These are phyloP conservation scores for Idaea dimidiata DNA, from an alignment of 2,888 invertebrate species.

Conservation along the genomic window DNA sequence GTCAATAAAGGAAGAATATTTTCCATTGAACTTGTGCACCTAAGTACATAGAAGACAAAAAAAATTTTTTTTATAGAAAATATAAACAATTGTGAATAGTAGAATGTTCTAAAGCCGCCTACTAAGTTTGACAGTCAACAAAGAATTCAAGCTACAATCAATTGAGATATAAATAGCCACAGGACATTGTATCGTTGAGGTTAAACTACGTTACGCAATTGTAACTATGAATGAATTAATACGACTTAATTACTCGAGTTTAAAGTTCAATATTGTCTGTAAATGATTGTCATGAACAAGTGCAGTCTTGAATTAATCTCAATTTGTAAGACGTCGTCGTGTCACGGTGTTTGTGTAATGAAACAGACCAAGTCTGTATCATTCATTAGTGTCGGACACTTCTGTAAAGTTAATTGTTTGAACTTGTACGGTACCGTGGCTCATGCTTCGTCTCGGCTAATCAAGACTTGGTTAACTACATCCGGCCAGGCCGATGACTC, in stretches of 20 bases:
- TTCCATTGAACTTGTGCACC: background rate
- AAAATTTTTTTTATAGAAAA: constrained; percentile 7
- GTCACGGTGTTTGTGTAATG: constrained; percentile 78
- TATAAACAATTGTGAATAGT: background rate
- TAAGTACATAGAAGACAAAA: constrained; percentile 16
- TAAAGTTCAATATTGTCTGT: constrained; percentile 24
- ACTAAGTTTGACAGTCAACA: constrained; percentile 34
- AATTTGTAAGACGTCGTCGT: constrained; percentile 73
- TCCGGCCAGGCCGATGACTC: constrained; percentile 78
- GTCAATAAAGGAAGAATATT: background rate
- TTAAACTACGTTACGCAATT: constrained; percentile 55
- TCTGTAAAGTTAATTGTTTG: constrained; percentile 80
- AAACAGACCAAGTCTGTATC: constrained; percentile 69
- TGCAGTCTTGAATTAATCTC: constrained; percentile 73
- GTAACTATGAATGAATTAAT: constrained; percentile 31
- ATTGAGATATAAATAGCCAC: constrained; percentile 56
- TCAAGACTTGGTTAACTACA: constrained; percentile 78
- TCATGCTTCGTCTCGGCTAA: constrained; percentile 76
- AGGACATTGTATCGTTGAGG: constrained; percentile 52
- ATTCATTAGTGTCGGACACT: constrained; percentile 79
- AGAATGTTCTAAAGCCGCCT: constrained; percentile 28
- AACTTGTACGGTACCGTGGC: constrained; percentile 70
- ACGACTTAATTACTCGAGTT: constrained; percentile 20
- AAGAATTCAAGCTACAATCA: constrained; percentile 39
- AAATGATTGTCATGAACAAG: constrained; percentile 22